Conservation (phyloP, 2,888 invertebrate genomes). For the Dynastes maya region DNA sequence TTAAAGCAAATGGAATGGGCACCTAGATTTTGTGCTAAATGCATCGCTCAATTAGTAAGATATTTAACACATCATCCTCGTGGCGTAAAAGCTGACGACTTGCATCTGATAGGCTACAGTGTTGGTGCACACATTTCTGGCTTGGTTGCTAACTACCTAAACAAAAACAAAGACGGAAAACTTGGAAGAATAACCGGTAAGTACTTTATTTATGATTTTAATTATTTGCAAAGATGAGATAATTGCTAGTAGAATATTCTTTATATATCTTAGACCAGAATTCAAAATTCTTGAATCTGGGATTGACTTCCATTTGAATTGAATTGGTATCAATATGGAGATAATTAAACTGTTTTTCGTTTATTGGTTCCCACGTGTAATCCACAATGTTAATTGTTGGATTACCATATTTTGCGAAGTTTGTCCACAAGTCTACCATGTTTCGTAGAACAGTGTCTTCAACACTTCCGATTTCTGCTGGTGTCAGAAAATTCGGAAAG, state of each 20-base stretch:
- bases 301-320: not conserved
- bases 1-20: slow-evolving; percentile 75
- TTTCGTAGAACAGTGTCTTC: slow-evolving; percentile 17
- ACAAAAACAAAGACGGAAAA: slow-evolving; percentile 83
- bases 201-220: not conserved
- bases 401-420: slow-evolving; percentile 46
- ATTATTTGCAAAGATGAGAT: not conserved
- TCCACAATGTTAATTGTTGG: slow-evolving; percentile 36
- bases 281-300: not conserved
- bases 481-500: slow-evolving; percentile 11
- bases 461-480: slow-evolving; percentile 14
- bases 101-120: slow-evolving; percentile 90
- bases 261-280: slow-evolving; percentile 44
- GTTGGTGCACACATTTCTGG: slow-evolving; percentile 91
- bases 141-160: slow-evolving; percentile 84
- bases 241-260: slow-evolving; percentile 1
- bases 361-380: slow-evolving; percentile 30
- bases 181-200: slow-evolving; percentile 71
- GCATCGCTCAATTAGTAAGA: slow-evolving; percentile 86
- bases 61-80: slow-evolving; percentile 86
- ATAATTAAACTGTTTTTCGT: slow-evolving; percentile 27
- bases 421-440: slow-evolving; percentile 49
- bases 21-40: slow-evolving; percentile 74
- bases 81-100: slow-evolving; percentile 80
- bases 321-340: slow-evolving; percentile 38